A percentile compares a stretch with the other conserved stretches of the same genome.
Conservation (phyloP, 2,888 invertebrate genomes). For the Phragmatobia fuliginosa region DNA sequence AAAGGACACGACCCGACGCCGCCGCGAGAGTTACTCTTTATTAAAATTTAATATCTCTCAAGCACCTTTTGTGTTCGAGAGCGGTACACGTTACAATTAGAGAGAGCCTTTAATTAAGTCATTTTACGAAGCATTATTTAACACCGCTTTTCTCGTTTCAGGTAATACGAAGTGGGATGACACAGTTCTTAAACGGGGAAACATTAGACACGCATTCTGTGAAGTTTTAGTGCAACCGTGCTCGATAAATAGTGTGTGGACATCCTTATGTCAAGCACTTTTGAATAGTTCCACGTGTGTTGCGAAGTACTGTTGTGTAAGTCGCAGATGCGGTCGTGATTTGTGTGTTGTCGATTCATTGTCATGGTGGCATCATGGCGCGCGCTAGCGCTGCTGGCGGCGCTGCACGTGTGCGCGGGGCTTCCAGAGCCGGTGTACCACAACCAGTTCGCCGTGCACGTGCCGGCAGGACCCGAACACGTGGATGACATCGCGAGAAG, state of each 20-base stretch:
- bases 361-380: slow-evolving; percentile 81
- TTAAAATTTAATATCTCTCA: slow-evolving; percentile 75
- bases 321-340: slow-evolving; percentile 70
- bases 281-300: slow-evolving; percentile 38
- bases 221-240: slow-evolving; percentile 45
- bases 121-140: slow-evolving; percentile 50
- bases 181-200: slow-evolving; percentile 49
- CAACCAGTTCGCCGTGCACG: slow-evolving; percentile 95
- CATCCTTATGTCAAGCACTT: slow-evolving; percentile 46
- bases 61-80: slow-evolving; percentile 64
- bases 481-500: slow-evolving; percentile 92
- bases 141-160: slow-evolving; percentile 53
- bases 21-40: slow-evolving; percentile 66
- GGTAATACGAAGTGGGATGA: slow-evolving; percentile 67
- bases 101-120: slow-evolving; percentile 65
- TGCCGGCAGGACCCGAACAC: slow-evolving; percentile 90
- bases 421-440: slow-evolving; percentile 87
- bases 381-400: slow-evolving; percentile 71
- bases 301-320: slow-evolving; percentile 47
- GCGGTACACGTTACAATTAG: slow-evolving; percentile 63
- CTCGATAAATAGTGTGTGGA: slow-evolving; percentile 47
- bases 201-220: slow-evolving; percentile 33
- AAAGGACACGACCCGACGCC: slow-evolving; percentile 56
- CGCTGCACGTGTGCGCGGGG: slow-evolving; percentile 58
- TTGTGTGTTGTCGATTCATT: slow-evolving; percentile 49